Percentiles rank a stretch among this genome's conserved stretches.
Conservation (phyloP, 1,140 invertebrate species). For the Cyrtorhinus lividipennis region DNA sequence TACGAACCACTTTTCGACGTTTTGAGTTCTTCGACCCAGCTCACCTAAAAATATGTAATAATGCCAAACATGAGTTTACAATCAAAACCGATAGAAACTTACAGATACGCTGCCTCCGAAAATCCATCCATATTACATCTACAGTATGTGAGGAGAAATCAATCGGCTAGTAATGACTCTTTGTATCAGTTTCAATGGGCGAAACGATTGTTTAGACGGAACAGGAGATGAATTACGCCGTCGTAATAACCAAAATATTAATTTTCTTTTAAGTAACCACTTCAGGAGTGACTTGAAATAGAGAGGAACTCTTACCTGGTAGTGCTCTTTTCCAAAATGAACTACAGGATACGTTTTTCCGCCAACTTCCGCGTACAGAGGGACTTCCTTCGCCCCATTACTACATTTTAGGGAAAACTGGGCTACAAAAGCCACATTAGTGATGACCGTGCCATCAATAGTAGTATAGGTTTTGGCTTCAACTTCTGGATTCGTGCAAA, state of each 20-base stretch:
- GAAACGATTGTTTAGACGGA: no score
- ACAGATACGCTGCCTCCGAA: no score
- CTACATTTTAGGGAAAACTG: slow-evolving; percentile 57
- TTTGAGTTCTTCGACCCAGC: slow-evolving; percentile 76
- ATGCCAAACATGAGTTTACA: slow-evolving; percentile 21
- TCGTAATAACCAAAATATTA: neutral
- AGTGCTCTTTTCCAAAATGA: slow-evolving; percentile 49
- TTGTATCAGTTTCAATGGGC: no score
- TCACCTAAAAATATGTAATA: slow-evolving; percentile 44
- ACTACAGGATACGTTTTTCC: slow-evolving; percentile 67
- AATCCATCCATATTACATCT: no score
- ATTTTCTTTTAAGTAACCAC: neutral
- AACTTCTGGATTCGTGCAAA: slow-evolving; percentile 23
- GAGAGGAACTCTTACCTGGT: slow-evolving; percentile 42
- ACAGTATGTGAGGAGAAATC: no score
- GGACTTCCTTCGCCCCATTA: slow-evolving; percentile 45
- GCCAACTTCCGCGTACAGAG: slow-evolving; percentile 72
- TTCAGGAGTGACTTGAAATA: neutral
- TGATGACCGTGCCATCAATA: slow-evolving; percentile 75
- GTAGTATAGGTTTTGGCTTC: slow-evolving; percentile 56
- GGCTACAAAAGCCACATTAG: slow-evolving; percentile 61
- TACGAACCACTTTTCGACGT: slow-evolving; percentile 64
- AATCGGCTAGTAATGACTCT: no score
- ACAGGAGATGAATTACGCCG: no score
- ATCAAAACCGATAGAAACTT: no score